phyloP scores from a whole-genome alignment of 2,113 vertebrate species.

The Psilopsiagon aymara region DNA sequence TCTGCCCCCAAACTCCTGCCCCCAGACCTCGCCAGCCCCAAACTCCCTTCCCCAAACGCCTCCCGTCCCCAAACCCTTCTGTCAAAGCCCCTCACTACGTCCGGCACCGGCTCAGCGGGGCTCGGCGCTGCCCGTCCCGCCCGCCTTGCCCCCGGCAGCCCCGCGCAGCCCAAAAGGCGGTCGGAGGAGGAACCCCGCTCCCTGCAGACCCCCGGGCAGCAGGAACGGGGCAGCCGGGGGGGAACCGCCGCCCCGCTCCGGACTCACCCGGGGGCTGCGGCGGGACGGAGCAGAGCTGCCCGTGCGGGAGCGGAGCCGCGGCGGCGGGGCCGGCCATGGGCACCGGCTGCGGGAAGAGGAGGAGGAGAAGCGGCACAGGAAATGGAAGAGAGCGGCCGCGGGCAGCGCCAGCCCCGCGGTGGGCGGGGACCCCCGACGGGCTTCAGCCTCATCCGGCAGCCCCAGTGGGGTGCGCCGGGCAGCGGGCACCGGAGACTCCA shows the following conservation, averaged over 20 bases:
- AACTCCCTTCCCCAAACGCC: background rate
- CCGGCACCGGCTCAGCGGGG: background rate
- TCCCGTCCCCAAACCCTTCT: background rate
- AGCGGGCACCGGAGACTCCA: background rate
- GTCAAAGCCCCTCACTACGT: background rate
- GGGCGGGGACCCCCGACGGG: too few relatives aligned
- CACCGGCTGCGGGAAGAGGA: background rate
- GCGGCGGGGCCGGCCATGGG: background rate
- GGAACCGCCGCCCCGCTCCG: background rate
- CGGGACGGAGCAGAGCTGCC: background rate
- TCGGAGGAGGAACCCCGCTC: too few relatives aligned
- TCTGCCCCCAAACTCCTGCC: background rate
- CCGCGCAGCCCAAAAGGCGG: background rate
- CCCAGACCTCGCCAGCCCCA: background rate
- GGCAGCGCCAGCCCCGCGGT: background rate
- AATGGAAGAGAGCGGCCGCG: background rate
- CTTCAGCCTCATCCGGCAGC: too few relatives aligned
- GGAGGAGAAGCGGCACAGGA: constrained; percentile 30
- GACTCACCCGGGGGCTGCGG: background rate
- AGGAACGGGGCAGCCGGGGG: background rate
- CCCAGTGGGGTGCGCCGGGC: background rate
- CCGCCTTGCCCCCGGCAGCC: background rate
- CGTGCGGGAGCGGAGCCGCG: background rate
- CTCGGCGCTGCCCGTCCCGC: background rate
- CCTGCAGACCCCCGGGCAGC: background rate